Evolutionary conservation across 2,888 invertebrate genomes (phyloP).

Genomic region (Catocala nupta): DNA sequence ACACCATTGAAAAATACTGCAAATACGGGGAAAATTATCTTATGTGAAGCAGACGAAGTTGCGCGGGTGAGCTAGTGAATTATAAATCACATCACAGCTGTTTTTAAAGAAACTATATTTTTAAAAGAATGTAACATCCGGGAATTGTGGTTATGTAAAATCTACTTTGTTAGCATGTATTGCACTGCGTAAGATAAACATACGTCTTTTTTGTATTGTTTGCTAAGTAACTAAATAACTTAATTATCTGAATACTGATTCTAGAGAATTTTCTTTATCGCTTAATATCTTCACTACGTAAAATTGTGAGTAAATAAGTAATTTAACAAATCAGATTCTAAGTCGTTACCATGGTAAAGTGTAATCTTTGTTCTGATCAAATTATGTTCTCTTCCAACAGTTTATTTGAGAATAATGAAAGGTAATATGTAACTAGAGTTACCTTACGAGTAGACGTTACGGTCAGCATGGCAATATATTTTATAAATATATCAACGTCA

Average conservation of each 20-base stretch:
- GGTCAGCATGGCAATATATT: slow-evolving; percentile 44
- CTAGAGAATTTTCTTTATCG: slow-evolving; percentile 40
- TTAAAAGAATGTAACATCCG: no score
- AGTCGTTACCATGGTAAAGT: slow-evolving; percentile 57
- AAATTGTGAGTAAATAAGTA: slow-evolving; percentile 74
- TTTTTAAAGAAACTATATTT: no score
- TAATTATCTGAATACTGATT: slow-evolving; percentile 12
- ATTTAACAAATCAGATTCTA: slow-evolving; percentile 76
- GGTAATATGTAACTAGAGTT: slow-evolving; percentile 66
- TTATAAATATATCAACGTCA: background rate
- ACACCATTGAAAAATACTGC: no score
- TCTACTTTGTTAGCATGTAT: no score
- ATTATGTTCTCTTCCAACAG: slow-evolving; percentile 67
- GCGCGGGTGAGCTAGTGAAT: no score
- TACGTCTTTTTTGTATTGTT: background rate
- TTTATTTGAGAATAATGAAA: slow-evolving; percentile 76
- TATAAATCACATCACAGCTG: no score
- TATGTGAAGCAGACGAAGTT: no score
- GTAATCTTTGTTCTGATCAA: slow-evolving; percentile 75
- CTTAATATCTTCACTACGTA: slow-evolving; percentile 36
- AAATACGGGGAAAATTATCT: no score
- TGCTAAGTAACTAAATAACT: background rate
- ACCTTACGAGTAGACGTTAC: no score
- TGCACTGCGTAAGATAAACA: background rate
- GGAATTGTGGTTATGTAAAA: no score